Evolutionary conservation across 1,140 invertebrate genomes (phyloP).

Genomic region (Teleogryllus occipitalis): DNA sequence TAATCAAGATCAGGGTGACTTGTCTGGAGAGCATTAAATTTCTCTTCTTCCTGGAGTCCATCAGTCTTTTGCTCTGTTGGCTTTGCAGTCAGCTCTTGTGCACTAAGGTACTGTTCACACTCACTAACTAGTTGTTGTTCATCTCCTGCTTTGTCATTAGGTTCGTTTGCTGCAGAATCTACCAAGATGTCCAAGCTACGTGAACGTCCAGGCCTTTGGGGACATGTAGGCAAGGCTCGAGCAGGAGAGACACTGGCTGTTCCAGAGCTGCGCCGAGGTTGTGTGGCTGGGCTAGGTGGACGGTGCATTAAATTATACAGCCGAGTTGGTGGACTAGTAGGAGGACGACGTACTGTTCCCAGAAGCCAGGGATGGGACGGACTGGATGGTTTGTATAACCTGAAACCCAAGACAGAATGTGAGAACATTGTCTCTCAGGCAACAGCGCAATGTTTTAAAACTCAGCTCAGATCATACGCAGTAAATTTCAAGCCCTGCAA

Average conservation of each 20-base stretch:
- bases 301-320: background rate
- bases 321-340: constrained; percentile 28
- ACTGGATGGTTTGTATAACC: constrained; percentile 54
- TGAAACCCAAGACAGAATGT: constrained; percentile 30
- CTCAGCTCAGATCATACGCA: too few relatives aligned
- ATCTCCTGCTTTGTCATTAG: constrained; percentile 23
- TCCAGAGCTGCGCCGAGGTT: constrained; percentile 27
- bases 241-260: background rate
- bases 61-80: background rate
- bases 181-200: constrained; percentile 59
- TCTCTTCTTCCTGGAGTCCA: constrained; percentile 4
- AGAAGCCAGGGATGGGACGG: constrained; percentile 47
- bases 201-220: constrained; percentile 37
- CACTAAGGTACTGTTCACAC: constrained; percentile 27
- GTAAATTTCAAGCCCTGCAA: too few relatives aligned
- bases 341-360: constrained; percentile 35
- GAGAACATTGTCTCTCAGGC: too few relatives aligned
- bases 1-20: background rate
- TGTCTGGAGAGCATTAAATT: background rate
- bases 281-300: constrained; percentile 27
- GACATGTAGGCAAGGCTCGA: background rate
- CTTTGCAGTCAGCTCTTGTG: constrained; percentile 20
- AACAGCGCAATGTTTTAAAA: too few relatives aligned
- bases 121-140: constrained; percentile 20
- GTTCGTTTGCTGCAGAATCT: constrained; percentile 33